A percentile compares a stretch with the other conserved stretches of the same genome.
Conservation (phyloP, 2,797 vertebrate genomes). For the Perodicticus potto region DNA sequence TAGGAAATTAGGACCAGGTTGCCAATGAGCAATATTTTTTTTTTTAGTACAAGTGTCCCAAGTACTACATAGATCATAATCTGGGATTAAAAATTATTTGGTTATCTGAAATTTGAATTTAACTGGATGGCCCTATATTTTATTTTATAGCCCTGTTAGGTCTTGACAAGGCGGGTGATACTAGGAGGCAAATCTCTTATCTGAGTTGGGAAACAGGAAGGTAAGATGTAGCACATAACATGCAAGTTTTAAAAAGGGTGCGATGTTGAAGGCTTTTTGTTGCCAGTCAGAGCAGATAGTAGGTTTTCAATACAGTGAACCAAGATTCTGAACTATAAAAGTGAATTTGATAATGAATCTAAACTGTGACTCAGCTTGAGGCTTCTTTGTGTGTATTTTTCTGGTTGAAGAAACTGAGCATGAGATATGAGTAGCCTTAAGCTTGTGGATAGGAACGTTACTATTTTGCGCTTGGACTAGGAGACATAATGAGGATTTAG, state of each 20-base stretch:
- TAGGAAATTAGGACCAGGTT: neutral
- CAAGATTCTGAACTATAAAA: slow-evolving; percentile 28
- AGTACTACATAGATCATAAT: neutral
- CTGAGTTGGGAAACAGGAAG: neutral
- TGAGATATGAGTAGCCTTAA: neutral
- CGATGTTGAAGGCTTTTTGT: neutral
- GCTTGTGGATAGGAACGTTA: neutral
- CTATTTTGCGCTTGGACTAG: neutral
- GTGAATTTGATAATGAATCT: slow-evolving; percentile 3
- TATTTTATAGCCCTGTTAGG: neutral
- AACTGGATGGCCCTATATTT: neutral
- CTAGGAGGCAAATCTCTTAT: neutral
- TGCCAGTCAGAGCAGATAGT: neutral
- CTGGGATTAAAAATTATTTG: neutral
- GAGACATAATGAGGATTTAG: neutral
- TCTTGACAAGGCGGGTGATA: neutral
- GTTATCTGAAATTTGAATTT: slow-evolving; percentile 45
- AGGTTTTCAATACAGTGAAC: neutral
- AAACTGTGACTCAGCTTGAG: neutral
- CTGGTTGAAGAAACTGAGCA: neutral
- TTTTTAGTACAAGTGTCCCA: neutral
- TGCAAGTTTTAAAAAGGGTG: neutral
- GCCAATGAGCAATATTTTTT: neutral
- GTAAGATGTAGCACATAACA: neutral
- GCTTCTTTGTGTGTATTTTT: slow-evolving; percentile 3